Percentiles rank a stretch among this genome's conserved stretches.
phyloP scores from a whole-genome alignment of 2,888 invertebrate species.

The Amphipoea oculea region DNA sequence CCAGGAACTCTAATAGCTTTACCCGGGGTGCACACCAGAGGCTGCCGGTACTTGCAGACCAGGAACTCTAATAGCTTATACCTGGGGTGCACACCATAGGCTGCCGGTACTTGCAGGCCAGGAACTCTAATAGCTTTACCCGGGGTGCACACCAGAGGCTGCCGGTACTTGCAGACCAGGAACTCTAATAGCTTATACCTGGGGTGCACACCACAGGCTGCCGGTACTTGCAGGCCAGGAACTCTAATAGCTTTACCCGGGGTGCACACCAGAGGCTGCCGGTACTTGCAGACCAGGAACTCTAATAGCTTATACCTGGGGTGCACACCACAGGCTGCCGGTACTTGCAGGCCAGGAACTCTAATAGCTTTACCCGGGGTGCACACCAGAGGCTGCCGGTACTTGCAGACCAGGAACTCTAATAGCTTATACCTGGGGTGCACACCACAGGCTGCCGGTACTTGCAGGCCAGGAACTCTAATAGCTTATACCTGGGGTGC shows the following conservation, averaged over 20 bases:
- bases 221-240: background rate
- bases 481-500: no score
- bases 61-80: background rate
- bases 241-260: background rate
- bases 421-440: no score
- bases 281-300: background rate
- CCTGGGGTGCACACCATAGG: no score
- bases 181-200: background rate
- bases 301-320: background rate
- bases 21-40: no score
- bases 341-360: background rate
- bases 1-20: background rate
- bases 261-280: no score
- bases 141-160: no score
- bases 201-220: no score
- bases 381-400: no score
- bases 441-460: no score
- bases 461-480: no score
- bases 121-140: background rate
- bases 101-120: background rate
- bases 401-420: no score
- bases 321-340: no score
- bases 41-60: background rate
- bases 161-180: background rate
- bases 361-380: background rate